phyloP scores from a whole-genome alignment of 30 jellyfish, hydroid and myxozoan genomes.

The Turritopsis dohrnii region DNA sequence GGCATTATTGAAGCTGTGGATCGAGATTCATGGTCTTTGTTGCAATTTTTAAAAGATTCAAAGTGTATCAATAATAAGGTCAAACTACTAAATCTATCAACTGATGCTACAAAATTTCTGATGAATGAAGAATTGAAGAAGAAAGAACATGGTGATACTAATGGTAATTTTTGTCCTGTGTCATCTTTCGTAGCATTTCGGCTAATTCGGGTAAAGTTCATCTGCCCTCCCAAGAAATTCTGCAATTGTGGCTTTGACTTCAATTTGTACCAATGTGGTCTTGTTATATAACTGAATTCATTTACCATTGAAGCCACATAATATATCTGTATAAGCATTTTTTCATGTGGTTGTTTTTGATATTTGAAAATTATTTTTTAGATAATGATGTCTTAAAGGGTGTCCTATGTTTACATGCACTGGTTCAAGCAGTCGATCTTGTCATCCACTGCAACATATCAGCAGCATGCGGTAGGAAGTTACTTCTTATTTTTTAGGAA shows the following conservation, averaged over 20 bases:
- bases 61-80: constrained; percentile 28
- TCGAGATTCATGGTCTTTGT: constrained; percentile 54
- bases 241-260: too few relatives aligned
- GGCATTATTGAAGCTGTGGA: constrained; percentile 33
- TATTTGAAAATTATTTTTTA: neutral
- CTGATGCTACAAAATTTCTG: constrained; percentile 67
- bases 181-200: too few relatives aligned
- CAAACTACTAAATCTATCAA: constrained; percentile 31
- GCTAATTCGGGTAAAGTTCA: neutral
- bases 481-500: neutral
- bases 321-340: neutral
- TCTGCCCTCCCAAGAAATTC: too few relatives aligned
- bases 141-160: neutral
- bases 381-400: constrained; percentile 50
- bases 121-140: constrained; percentile 54
- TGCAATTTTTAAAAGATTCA: constrained; percentile 44
- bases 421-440: constrained; percentile 48
- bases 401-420: constrained; percentile 52
- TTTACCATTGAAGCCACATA: too few relatives aligned
- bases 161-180: too few relatives aligned
- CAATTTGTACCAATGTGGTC: too few relatives aligned
- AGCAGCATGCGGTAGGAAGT: constrained; percentile 62
- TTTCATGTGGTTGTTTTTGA: neutral
- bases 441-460: constrained; percentile 39
- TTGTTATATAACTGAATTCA: too few relatives aligned